Conservation (phyloP, 2,888 invertebrate species). For the Acleris cristana region DNA sequence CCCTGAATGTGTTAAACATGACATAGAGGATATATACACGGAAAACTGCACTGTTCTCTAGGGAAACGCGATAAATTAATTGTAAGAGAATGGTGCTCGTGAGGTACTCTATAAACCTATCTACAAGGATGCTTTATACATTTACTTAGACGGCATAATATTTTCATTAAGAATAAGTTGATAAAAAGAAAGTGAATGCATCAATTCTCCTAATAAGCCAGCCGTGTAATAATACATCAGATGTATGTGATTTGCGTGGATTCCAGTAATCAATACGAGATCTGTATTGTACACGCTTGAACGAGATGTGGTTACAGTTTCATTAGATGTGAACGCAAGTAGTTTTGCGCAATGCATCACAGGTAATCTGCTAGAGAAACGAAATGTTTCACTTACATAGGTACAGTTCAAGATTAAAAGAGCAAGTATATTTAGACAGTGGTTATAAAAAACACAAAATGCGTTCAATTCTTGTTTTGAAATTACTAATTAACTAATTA, state of each 20-base stretch:
- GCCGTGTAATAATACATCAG: constrained; percentile 32
- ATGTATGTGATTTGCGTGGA: constrained; percentile 30
- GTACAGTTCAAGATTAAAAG: background rate
- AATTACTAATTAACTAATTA: too few relatives aligned
- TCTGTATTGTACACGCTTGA: constrained; percentile 36
- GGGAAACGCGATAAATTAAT: too few relatives aligned
- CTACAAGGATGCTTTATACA: too few relatives aligned
- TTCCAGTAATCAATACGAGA: constrained; percentile 36
- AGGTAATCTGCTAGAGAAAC: too few relatives aligned
- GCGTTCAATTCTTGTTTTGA: too few relatives aligned
- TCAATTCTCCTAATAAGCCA: constrained; percentile 23
- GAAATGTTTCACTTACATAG: background rate
- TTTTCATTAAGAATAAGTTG: constrained; percentile 9
- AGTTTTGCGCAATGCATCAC: constrained; percentile 23
- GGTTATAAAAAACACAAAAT: background rate
- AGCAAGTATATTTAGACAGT: too few relatives aligned
- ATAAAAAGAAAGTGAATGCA: constrained; percentile 29
- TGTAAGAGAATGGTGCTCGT: too few relatives aligned
- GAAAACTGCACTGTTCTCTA: too few relatives aligned
- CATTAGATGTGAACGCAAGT: constrained; percentile 27
- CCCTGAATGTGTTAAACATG: too few relatives aligned
- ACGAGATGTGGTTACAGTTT: constrained; percentile 35
- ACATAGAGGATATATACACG: too few relatives aligned
- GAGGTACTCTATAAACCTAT: too few relatives aligned
- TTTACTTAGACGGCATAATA: background rate